Evolutionary conservation across 2,113 vertebrate species (phyloP).

Genomic region (Drymodes brunneopygia): DNA sequence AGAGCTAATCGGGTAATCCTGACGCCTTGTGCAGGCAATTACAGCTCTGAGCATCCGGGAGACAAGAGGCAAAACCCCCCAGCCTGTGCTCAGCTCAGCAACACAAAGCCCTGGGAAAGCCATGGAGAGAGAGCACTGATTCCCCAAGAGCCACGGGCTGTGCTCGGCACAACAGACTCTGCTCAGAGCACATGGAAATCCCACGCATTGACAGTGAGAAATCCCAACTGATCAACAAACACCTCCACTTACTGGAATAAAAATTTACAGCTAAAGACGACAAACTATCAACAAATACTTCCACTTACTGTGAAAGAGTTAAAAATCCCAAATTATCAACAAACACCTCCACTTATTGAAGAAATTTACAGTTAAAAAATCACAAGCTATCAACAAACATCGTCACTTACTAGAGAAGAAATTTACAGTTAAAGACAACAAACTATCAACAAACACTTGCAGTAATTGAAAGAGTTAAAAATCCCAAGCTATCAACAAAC

Average conservation of each 20-base stretch:
- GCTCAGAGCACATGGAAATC: background rate
- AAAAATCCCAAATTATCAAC: background rate
- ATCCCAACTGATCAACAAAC: background rate
- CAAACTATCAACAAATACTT: background rate
- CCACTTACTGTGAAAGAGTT: background rate
- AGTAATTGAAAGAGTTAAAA: too few species aligned
- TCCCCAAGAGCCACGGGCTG: background rate
- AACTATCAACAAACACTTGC: too few species aligned
- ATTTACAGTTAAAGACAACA: background rate
- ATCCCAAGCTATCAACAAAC: too few species aligned
- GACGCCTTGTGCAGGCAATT: background rate
- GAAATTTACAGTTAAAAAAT: background rate
- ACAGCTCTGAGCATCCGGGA: background rate
- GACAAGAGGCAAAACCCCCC: background rate
- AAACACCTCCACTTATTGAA: background rate
- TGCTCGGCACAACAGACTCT: background rate
- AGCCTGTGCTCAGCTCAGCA: background rate
- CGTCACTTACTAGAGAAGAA: background rate
- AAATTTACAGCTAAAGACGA: background rate
- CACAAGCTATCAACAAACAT: background rate
- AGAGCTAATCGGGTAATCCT: conserved; percentile 35
- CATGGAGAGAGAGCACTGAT: background rate
- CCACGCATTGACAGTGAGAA: background rate
- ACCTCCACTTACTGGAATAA: background rate
- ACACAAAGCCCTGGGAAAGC: background rate